Percentiles rank a stretch among this genome's conserved stretches.
These are phyloP conservation scores for Ecliptopera silaceata DNA, from an alignment of 2,888 invertebrate genomes.

Conservation along the genomic window DNA sequence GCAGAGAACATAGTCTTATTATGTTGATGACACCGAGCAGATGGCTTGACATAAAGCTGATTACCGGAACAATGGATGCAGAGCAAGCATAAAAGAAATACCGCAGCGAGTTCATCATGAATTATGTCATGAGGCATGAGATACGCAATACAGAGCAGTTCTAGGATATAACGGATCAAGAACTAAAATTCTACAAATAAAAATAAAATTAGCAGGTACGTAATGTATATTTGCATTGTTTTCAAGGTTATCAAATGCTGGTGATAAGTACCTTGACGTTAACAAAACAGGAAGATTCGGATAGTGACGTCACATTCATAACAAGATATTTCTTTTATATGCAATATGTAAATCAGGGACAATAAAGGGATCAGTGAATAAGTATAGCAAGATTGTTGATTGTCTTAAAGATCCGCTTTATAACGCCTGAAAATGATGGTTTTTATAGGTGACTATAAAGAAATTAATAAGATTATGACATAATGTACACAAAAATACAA, in stretches of 20 bases:
- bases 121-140: background rate
- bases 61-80: slow-evolving; percentile 3
- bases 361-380: background rate
- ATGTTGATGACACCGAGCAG: slow-evolving; percentile 1
- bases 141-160: background rate
- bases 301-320: slow-evolving; percentile 8
- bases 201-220: background rate
- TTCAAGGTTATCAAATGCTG: background rate
- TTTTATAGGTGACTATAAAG: background rate
- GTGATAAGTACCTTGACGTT: background rate
- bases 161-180: background rate
- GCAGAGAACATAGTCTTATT: background rate
- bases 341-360: background rate
- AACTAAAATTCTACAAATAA: background rate
- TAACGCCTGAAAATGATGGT: background rate
- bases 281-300: slow-evolving; percentile 16
- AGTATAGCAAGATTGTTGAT: background rate
- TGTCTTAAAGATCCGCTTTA: no score
- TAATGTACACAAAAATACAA: background rate
- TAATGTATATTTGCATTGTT: background rate
- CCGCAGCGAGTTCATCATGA: background rate
- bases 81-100: background rate
- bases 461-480: background rate
- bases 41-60: background rate
- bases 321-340: slow-evolving; percentile 6